Evolutionary conservation across 2,113 vertebrate species (phyloP), one percentile per base, ranked within the genome.

Genomic region (Dasyornis broadbenti): DNA sequence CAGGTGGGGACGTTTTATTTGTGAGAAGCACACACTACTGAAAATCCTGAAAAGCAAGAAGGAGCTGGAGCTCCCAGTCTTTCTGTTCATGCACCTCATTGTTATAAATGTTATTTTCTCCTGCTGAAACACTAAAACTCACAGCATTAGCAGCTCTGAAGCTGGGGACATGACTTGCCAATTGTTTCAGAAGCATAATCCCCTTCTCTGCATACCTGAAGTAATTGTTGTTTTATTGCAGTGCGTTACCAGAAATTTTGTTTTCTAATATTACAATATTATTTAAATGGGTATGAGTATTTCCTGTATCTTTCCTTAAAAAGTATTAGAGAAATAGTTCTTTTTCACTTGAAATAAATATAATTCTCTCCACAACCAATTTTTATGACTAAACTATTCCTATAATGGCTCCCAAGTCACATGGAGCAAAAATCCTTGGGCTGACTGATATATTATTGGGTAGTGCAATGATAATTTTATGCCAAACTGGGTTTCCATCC

Each of bases 81-180:
- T 39, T 17, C n/a, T 53, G 9, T 39, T 69, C 7, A 2, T 26
- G 28, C 21, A 73, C 2, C 4, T 71, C 31, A 31, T 61, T 27
- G 7, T 35, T 45, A 5, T 42, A 61, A 73, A 21, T 66, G 30
- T 59, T 53, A 44, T 86, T 63, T 66, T 50, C 13, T 61, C 42
- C 30, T 70, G 7, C 18, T 73, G 47, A 64, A 63, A 63, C 31
- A 28, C 19, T 64, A 31, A 73, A 75, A 42, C 27, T 68, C 49
- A 33, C 3, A 31, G 11, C 0, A 1, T 13, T 0, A 2, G 20
- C 60, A 90, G 22, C 20, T 68, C 56, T 13, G 5, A 64, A 81
- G 18, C 33, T 73, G 64, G 19, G n/a, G 13, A 42, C 0, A 0
- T 65, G 30, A 91, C 31, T 44, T 83, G n/a, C 14, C 57, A 80